Base-by-base conservation (phyloP, 2,888 invertebrate genomes). In the Dusona sp. region DNA sequence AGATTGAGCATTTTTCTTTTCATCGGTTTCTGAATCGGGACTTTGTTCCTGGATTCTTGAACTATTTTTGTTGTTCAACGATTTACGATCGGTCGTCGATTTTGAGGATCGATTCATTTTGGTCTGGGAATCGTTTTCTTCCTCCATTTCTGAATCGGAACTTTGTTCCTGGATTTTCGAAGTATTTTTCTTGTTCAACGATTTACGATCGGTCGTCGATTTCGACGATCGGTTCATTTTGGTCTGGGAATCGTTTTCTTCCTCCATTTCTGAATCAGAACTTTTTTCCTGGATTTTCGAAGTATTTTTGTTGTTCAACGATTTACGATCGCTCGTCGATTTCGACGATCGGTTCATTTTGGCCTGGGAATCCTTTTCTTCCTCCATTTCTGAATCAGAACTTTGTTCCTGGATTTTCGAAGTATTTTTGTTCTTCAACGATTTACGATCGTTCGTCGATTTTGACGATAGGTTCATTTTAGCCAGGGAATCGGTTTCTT, bases 141-240 rank as follows among this genome's bases (percentile, higher is more conserved):
- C 61, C 19, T 45, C 75, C 7, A 36, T 45, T n/a, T 77, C 75
- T 11, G 75, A 77, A 11, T 48, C 64, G 0, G 65, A 48, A 29
- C 65, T 38, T 9, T 75, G 29, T 7, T 45, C 29, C 9, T 67
- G 54, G n/a, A 68, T 65, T 22, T 57, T 74, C 29, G 74, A 74
- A 16, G 19, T 67, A 33, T 78, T 75, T 19, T 45, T 75, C 61
- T 6, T 65, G 38, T 2, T 48, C 9, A 67, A 16, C 0, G 68
- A 68, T 36, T 72, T 77, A 3, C 61, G 51, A 29, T 54, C 48
- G 29, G 54, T 33, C 16, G 8, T 11, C 38, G 38, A 68, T 29
- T 79, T 79, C 25, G 25, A 68, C 0, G 82, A 82, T 61, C 19
- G 29, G 61, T 79, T 57, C 48, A 84, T 33, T 25, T 77, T 29